Evolutionary conservation across 2,797 vertebrate species (phyloP), one percentile per base, ranked within the genome.

Genomic region (Macropus fuliginosus): DNA sequence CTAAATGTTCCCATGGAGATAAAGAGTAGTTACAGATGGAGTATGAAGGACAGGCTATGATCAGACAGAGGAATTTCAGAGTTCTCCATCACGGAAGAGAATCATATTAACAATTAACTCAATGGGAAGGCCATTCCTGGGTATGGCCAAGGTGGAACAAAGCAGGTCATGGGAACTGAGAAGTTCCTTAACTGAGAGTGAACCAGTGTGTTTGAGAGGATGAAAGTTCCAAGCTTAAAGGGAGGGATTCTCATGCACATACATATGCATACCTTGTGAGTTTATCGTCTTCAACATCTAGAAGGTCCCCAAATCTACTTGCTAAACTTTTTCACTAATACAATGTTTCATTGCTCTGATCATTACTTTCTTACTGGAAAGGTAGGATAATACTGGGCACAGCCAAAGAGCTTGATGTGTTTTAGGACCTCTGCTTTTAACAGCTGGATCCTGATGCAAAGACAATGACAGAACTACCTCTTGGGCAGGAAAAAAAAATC

Each of bases 201-300:
- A 29, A 94, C 94, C 93, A 12, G 81, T 93, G 89, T 91, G 95
- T 91, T 46, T 91, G 92, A 81, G 91, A 92, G 89, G 50, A 97
- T 55, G 96, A 95, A 93, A 56, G 55, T 52, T 16, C 27, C 59
- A 62, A 62, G 95, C 92, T 94, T 50, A 57, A n/a, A 21, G 55
- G 55, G 34, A 0, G 31, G 11, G 46, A 92, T 55, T 18, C 14
- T 74, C 50, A 92, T 46, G 55, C 90, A 50, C 54, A 56, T 92
- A 91, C 1, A 93, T 40, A 40, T 29, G 56, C 91, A 13, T 29
- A 96, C 31, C 91, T 81, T 90, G 91, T 95, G 91, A 40, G 93
- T 94, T 0, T 90, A 87, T 81, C 31, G 66, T 0, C 93, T 1
- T 91, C 66, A 89, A 96, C 66, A 54, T 94, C 56, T 95, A 94